Conservation (phyloP, 1,140 invertebrate genomes). For the Dendrolimus punctatus region DNA sequence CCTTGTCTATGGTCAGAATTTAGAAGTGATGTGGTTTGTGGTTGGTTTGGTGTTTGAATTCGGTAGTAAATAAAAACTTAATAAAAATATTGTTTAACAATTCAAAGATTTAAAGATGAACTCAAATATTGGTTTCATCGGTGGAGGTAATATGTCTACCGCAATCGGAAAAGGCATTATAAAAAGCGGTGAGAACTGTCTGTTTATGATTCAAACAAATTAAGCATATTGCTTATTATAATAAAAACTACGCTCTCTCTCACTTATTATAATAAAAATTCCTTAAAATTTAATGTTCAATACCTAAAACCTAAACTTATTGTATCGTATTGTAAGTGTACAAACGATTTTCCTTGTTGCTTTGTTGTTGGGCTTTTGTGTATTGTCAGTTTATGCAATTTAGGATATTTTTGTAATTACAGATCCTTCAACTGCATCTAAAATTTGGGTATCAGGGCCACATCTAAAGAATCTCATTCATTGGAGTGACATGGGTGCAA, state of each 20-base stretch:
- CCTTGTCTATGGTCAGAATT: too few species aligned
- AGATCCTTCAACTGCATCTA: conserved; percentile 73
- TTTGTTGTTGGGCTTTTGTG: too few species aligned
- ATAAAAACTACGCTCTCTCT: too few species aligned
- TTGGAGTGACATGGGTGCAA: conserved; percentile 77
- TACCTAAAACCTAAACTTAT: too few species aligned
- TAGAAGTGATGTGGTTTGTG: too few species aligned
- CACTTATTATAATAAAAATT: neutral
- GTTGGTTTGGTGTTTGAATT: too few species aligned
- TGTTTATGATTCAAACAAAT: neutral
- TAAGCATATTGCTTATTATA: neutral
- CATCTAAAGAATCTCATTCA: conserved; percentile 74
- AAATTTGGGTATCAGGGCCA: conserved; percentile 81
- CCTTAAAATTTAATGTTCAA: too few species aligned
- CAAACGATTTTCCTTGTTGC: too few species aligned
- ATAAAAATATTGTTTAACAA: too few species aligned
- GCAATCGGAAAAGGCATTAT: conserved; percentile 88
- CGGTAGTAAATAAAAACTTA: too few species aligned
- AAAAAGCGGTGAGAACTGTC: conserved; percentile 69
- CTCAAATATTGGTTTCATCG: conserved; percentile 87
- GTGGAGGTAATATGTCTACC: conserved; percentile 95
- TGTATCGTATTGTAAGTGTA: too few species aligned
- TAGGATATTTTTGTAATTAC: conserved; percentile 28
- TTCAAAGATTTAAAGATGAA: neutral
- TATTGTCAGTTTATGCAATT: too few species aligned